A percentile compares a stretch with the other conserved stretches of the same genome.
phyloP scores from a whole-genome alignment of 2,888 invertebrate genomes.

The Acrobasis suavella region DNA sequence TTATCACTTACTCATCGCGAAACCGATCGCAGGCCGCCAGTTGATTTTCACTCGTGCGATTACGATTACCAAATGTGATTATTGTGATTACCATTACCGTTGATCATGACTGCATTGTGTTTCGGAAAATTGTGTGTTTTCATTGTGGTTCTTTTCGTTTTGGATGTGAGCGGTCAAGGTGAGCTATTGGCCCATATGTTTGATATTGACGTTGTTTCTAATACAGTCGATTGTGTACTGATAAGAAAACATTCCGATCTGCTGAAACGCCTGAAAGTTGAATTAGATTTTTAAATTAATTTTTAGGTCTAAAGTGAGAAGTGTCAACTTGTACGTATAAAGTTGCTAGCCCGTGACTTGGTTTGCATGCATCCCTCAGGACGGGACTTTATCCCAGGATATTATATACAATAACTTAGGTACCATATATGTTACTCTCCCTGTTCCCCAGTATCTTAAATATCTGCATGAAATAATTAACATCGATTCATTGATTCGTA shows the following conservation, averaged over 20 bases:
- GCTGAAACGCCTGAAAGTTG: constrained; percentile 3
- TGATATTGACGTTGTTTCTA: not conserved
- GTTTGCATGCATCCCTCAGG: too few species aligned
- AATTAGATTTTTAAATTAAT: too few species aligned
- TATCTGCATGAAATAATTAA: too few species aligned
- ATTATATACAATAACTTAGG: too few species aligned
- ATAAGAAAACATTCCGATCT: constrained; percentile 20
- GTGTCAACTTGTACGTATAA: too few species aligned
- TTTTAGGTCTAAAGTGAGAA: not conserved
- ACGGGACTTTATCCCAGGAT: too few species aligned
- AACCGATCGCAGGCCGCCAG: constrained; percentile 57
- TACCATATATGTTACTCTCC: too few species aligned
- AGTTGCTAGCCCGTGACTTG: too few species aligned
- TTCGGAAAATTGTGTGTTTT: constrained; percentile 51
- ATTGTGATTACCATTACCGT: constrained; percentile 40
- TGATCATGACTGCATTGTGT: constrained; percentile 52
- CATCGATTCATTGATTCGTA: too few species aligned
- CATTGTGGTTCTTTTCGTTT: constrained; percentile 51
- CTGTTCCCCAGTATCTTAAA: too few species aligned
- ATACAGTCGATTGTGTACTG: constrained; percentile 21
- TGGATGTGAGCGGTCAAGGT: constrained; percentile 68
- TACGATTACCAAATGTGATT: constrained; percentile 53
- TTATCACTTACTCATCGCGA: constrained; percentile 76
- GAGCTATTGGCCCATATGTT: constrained; percentile 37
- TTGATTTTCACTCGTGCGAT: constrained; percentile 61